phyloP scores from a whole-genome alignment of 2,113 vertebrate genomes.

The Illadopsis cleaveri region DNA sequence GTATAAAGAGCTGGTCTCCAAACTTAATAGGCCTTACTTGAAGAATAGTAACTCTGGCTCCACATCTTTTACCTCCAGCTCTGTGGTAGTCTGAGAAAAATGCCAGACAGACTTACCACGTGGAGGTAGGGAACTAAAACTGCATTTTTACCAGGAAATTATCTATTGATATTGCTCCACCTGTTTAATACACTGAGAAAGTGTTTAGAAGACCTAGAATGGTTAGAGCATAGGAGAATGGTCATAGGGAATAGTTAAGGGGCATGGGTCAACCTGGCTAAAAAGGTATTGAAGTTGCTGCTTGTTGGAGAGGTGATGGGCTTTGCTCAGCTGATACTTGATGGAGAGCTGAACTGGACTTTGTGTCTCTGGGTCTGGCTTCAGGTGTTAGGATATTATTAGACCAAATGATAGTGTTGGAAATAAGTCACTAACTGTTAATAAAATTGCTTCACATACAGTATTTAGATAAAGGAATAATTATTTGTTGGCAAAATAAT shows the following conservation, averaged over 20 bases:
- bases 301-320: background rate
- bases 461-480: background rate
- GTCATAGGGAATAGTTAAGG: background rate
- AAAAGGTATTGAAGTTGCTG: background rate
- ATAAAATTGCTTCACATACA: background rate
- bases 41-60: background rate
- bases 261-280: background rate
- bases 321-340: background rate
- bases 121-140: background rate
- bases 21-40: background rate
- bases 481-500: background rate
- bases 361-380: background rate
- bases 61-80: background rate
- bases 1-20: background rate
- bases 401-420: background rate
- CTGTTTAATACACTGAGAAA: background rate
- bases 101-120: background rate
- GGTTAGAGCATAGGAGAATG: background rate
- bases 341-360: background rate
- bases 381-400: background rate
- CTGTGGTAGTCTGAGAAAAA: background rate
- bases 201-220: background rate
- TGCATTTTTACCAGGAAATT: background rate
- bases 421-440: background rate
- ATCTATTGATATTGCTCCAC: fast-evolving